Percentiles rank a stretch among this genome's conserved stretches.
Conservation (phyloP, 2,888 invertebrate species). For the Xestia xanthographa region DNA sequence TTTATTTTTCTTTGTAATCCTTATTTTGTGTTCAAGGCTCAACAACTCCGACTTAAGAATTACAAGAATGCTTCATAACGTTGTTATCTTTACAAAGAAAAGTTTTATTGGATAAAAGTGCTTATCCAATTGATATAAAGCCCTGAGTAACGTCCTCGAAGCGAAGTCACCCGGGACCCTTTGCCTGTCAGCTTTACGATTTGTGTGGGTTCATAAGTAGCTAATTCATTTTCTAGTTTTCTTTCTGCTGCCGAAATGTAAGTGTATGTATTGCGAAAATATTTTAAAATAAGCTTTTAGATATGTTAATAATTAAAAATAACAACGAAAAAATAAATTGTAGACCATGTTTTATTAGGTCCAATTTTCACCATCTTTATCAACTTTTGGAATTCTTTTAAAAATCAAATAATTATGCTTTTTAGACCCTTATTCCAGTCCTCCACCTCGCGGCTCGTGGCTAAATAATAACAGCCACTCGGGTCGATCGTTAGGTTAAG, state of each 20-base stretch:
- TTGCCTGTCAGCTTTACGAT: slow-evolving; percentile 44
- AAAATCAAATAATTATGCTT: neutral
- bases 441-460: no score
- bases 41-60: slow-evolving; percentile 45
- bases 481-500: no score
- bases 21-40: slow-evolving; percentile 24
- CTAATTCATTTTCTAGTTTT: slow-evolving; percentile 47
- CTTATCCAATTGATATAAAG: slow-evolving; percentile 61
- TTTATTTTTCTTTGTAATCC: slow-evolving; percentile 3
- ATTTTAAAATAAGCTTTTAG: neutral
- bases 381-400: neutral
- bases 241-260: slow-evolving; percentile 2
- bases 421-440: neutral
- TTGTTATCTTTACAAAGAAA: slow-evolving; percentile 53
- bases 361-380: neutral
- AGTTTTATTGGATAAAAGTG: slow-evolving; percentile 54
- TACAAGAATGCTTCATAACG: slow-evolving; percentile 47
- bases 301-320: neutral
- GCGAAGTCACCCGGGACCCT: slow-evolving; percentile 44
- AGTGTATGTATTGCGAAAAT: neutral
- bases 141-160: slow-evolving; percentile 34
- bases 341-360: neutral
- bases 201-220: slow-evolving; percentile 37
- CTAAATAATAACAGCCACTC: no score
- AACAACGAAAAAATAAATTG: neutral